phyloP scores from a whole-genome alignment of 2,888 invertebrate genomes.

The Lasiommata megera region DNA sequence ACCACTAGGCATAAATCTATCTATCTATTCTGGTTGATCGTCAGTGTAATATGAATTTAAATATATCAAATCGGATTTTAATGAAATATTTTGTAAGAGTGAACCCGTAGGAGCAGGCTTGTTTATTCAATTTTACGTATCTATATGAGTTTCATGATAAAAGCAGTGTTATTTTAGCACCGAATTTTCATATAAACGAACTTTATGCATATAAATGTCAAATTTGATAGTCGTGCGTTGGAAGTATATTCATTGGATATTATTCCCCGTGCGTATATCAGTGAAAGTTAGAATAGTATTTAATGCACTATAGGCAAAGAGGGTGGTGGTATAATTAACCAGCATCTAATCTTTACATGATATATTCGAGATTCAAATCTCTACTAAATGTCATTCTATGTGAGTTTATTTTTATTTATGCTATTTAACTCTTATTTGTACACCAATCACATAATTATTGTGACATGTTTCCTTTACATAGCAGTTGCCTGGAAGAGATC shows the following conservation, averaged over 20 bases:
- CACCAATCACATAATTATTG: no score
- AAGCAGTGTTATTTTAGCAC: conserved; percentile 25
- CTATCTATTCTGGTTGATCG: no score
- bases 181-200: conserved; percentile 28
- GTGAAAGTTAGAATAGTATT: conserved; percentile 27
- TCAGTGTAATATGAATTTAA: no score
- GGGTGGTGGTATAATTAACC: neutral
- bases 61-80: no score
- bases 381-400: no score
- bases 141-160: conserved; percentile 21
- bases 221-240: conserved; percentile 24
- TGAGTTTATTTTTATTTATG: no score
- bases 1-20: no score
- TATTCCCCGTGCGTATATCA: conserved; percentile 21
- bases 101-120: conserved; percentile 11
- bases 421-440: no score
- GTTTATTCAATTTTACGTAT: conserved; percentile 26
- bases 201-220: conserved; percentile 28
- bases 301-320: conserved; percentile 1
- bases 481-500: no score
- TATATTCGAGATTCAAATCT: no score
- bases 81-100: neutral
- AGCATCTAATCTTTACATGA: no score
- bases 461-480: no score
- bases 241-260: conserved; percentile 27